Evolutionary conservation across 2,888 invertebrate species (phyloP).

Genomic region (Platycheirus albimanus): DNA sequence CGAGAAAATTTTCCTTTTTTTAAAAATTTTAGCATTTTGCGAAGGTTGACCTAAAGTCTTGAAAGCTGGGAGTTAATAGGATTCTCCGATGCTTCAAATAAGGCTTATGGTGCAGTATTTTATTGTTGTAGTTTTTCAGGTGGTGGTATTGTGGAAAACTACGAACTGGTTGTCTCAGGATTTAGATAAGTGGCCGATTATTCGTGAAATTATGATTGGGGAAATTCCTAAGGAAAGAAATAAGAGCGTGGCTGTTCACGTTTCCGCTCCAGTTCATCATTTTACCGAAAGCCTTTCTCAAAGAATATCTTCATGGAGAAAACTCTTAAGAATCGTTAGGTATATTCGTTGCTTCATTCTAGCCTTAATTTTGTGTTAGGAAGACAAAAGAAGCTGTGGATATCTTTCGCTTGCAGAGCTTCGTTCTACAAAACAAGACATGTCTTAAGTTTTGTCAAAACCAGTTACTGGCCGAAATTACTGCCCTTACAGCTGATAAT

Average conservation of each 20-base stretch:
- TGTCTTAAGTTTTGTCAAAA: too few relatives aligned
- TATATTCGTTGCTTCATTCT: constrained; percentile 7
- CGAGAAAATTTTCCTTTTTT: constrained; percentile 1
- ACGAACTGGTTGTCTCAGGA: constrained; percentile 13
- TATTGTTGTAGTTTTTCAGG: constrained; percentile 27
- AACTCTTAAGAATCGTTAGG: constrained; percentile 5
- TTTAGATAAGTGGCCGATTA: not conserved
- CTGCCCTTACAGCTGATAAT: too few relatives aligned
- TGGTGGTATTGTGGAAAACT: constrained; percentile 8
- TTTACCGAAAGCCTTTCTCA: not conserved
- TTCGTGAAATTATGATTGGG: not conserved
- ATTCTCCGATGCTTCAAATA: constrained; percentile 31
- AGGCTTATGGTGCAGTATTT: constrained; percentile 36
- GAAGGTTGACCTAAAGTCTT: not conserved
- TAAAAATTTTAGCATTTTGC: constrained; percentile 19
- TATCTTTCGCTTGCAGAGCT: too few relatives aligned
- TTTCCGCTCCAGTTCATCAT: not conserved
- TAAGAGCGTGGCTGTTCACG: not conserved
- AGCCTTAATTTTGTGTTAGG: too few relatives aligned
- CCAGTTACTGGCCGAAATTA: too few relatives aligned
- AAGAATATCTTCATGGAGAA: constrained; percentile 19
- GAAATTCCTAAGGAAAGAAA: constrained; percentile 24
- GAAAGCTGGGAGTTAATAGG: too few relatives aligned
- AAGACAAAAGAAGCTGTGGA: too few relatives aligned
- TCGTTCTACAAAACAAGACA: too few relatives aligned